phyloP scores from a whole-genome alignment of 2,797 vertebrate species.

The Clarias pachynema region DNA sequence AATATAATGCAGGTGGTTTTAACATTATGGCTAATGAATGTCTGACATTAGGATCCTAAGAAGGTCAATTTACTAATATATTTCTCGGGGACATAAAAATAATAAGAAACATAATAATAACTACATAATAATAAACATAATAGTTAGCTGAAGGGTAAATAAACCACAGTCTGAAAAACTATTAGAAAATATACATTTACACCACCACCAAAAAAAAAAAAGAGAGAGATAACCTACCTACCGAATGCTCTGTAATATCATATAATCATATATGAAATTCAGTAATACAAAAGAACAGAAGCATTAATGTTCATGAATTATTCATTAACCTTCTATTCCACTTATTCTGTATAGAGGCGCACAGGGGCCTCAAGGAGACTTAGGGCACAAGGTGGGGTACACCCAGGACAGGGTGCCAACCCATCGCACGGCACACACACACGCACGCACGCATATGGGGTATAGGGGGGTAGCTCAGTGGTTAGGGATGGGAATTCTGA shows the following conservation, averaged over 20 bases:
- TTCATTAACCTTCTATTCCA: no score
- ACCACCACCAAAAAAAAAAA: not conserved
- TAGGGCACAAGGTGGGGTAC: no score
- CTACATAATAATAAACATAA: not conserved
- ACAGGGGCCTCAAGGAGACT: no score
- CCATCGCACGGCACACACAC: no score
- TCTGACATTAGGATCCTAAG: not conserved
- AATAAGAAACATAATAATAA: not conserved
- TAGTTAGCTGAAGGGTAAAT: not conserved
- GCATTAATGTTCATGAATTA: no score
- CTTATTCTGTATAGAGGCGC: no score
- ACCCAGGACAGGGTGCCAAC: no score
- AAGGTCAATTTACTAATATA: not conserved
- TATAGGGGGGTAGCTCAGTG: no score
- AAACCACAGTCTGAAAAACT: not conserved
- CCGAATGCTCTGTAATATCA: not conserved
- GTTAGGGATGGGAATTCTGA: no score
- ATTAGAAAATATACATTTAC: not conserved
- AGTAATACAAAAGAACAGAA: not conserved
- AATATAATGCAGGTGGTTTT: no score
- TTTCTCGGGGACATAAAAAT: not conserved
- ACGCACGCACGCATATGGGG: no score
- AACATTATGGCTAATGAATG: no score
- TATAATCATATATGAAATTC: not conserved
- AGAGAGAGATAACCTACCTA: not conserved